Conservation (phyloP, 2,113 vertebrate genomes). For the Ondatra zibethicus region DNA sequence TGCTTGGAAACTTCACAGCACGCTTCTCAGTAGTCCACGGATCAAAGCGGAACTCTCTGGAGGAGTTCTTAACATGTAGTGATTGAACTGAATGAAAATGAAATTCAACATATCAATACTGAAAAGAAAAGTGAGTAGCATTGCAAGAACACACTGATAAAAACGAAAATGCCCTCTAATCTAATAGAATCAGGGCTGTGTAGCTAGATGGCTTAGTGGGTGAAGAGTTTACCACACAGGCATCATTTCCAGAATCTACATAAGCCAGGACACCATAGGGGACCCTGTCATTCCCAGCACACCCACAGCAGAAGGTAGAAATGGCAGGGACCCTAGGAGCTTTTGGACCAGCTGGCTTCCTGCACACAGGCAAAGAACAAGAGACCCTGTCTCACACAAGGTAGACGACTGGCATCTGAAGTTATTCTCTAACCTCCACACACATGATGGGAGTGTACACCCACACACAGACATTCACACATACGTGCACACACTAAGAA, state of each 20-base stretch:
- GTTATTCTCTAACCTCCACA: neutral
- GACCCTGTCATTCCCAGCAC: too few relatives aligned
- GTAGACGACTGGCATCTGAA: neutral
- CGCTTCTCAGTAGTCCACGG: neutral
- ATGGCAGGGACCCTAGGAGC: neutral
- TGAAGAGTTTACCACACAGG: neutral
- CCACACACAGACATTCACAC: neutral
- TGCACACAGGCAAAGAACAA: neutral
- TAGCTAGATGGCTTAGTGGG: neutral
- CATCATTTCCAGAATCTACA: neutral
- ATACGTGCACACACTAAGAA: neutral
- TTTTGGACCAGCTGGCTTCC: neutral
- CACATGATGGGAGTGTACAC: neutral
- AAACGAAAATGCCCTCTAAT: neutral
- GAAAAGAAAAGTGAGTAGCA: neutral
- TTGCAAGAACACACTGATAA: neutral
- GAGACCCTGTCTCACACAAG: neutral
- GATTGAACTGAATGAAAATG: conserved; percentile 34
- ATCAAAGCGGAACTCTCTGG: conserved; percentile 7
- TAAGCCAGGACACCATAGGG: neutral
- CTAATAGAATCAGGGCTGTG: neutral
- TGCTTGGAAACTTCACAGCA: conserved; percentile 27
- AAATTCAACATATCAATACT: neutral
- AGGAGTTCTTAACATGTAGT: conserved; percentile 3
- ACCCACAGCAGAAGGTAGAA: neutral